phyloP scores from a whole-genome alignment of 2,113 vertebrate genomes.

The Peromyscus maniculatus region DNA sequence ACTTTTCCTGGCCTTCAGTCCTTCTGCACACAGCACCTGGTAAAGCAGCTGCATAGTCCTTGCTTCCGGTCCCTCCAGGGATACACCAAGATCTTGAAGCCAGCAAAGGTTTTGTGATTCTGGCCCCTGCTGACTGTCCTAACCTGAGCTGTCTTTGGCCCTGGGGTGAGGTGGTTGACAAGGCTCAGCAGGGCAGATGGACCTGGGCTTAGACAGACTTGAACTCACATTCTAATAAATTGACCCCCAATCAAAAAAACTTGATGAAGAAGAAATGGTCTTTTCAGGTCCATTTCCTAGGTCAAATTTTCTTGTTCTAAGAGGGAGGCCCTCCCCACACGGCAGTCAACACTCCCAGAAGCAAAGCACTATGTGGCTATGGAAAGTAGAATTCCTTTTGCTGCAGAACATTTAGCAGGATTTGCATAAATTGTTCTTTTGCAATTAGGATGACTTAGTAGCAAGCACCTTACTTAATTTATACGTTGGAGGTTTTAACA shows the following conservation, averaged over 20 bases:
- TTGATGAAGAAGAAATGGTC: background rate
- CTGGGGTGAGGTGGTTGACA: accelerated
- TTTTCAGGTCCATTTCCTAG: background rate
- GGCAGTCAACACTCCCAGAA: background rate
- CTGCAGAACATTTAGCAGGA: conserved; percentile 24
- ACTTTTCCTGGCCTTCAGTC: background rate
- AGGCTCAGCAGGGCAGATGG: background rate
- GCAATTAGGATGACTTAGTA: conserved; percentile 60
- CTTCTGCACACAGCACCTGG: background rate
- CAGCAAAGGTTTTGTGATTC: background rate
- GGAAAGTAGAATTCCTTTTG: conserved; percentile 31
- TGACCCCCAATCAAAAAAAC: background rate
- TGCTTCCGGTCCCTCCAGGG: background rate
- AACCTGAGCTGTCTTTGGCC: background rate
- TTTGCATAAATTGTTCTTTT: conserved; percentile 60
- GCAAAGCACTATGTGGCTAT: background rate
- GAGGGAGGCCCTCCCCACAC: background rate
- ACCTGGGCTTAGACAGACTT: background rate
- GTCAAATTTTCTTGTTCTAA: conserved; percentile 8
- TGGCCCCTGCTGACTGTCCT: background rate
- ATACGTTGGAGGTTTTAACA: conserved; percentile 34
- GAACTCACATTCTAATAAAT: background rate
- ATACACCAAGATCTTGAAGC: background rate
- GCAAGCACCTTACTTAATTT: conserved; percentile 46
- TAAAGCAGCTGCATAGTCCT: background rate